These are phyloP conservation scores for Dendroctonus valens DNA, from an alignment of 1,140 invertebrate genomes.

Conservation along the genomic window DNA sequence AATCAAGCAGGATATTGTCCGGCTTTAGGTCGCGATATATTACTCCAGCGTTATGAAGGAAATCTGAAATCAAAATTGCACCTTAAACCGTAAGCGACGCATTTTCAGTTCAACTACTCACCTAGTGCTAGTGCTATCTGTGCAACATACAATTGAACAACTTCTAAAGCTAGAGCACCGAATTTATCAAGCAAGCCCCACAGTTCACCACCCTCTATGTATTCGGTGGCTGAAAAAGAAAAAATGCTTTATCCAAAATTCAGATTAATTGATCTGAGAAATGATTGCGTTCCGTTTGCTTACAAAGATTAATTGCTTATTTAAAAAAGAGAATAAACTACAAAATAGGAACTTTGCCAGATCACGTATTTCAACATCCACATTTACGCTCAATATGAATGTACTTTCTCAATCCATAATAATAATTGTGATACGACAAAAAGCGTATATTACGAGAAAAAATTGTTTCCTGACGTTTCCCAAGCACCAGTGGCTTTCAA, in stretches of 20 bases:
- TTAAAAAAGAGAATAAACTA: too few species aligned
- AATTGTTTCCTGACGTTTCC: too few species aligned
- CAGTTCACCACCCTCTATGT: slow-evolving; percentile 77
- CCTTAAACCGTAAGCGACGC: neutral
- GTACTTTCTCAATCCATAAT: too few species aligned
- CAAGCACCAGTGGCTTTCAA: too few species aligned
- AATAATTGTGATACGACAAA: too few species aligned
- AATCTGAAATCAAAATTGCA: slow-evolving; percentile 64
- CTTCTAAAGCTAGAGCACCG: slow-evolving; percentile 68
- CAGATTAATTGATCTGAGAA: neutral
- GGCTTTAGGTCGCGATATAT: slow-evolving; percentile 90
- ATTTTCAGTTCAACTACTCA: slow-evolving; percentile 51
- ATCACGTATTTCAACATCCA: too few species aligned
- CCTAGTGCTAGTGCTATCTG: slow-evolving; percentile 82
- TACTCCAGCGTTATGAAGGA: slow-evolving; percentile 85
- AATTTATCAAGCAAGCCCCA: slow-evolving; percentile 68
- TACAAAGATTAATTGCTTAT: too few species aligned
- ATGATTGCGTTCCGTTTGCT: too few species aligned
- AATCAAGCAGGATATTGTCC: slow-evolving; percentile 85
- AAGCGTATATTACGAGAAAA: too few species aligned
- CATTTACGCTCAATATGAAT: too few species aligned
- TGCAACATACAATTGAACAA: slow-evolving; percentile 78
- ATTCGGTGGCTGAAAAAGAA: slow-evolving; percentile 71
- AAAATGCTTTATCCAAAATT: too few species aligned
- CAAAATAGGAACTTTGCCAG: too few species aligned